Evolutionary conservation across 2,113 vertebrate species (phyloP).

Genomic region (Apistogramma diplotaenia): DNA sequence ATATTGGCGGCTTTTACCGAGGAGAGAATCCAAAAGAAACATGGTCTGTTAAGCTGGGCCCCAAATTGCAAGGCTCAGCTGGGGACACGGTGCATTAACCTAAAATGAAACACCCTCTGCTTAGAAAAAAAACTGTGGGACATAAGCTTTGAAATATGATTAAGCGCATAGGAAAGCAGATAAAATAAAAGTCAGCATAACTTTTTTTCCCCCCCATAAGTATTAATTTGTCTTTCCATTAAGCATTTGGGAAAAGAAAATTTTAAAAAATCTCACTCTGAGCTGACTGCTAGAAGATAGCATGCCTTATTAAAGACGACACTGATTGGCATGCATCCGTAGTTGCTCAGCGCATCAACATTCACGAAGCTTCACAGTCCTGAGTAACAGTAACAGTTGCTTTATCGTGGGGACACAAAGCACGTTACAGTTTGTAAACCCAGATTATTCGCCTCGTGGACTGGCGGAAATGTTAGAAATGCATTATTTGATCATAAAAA

Average conservation of each 20-base stretch:
- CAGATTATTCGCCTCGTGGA: neutral
- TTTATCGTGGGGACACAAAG: neutral
- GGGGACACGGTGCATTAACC: slow-evolving; percentile 18
- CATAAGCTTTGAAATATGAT: neutral
- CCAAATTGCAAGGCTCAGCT: slow-evolving; percentile 11
- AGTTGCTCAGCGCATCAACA: neutral
- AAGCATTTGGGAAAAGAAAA: neutral
- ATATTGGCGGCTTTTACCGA: neutral
- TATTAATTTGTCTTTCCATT: neutral
- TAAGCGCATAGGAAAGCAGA: slow-evolving; percentile 22
- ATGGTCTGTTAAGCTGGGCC: neutral
- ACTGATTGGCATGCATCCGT: neutral
- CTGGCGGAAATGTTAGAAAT: neutral
- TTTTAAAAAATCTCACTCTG: neutral
- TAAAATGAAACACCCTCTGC: neutral
- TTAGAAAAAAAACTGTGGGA: neutral
- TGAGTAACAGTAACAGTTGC: neutral
- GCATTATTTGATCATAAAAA: neutral
- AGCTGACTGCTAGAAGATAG: neutral
- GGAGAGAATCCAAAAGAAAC: neutral
- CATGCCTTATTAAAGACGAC: neutral
- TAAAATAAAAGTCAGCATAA: slow-evolving; percentile 4
- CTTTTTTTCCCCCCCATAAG: neutral
- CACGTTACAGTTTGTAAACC: neutral
- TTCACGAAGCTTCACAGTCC: neutral